A percentile compares a stretch with the other conserved stretches of the same genome.
Conservation (phyloP, 2,888 invertebrate genomes). For the Philhelius pedissequus region DNA sequence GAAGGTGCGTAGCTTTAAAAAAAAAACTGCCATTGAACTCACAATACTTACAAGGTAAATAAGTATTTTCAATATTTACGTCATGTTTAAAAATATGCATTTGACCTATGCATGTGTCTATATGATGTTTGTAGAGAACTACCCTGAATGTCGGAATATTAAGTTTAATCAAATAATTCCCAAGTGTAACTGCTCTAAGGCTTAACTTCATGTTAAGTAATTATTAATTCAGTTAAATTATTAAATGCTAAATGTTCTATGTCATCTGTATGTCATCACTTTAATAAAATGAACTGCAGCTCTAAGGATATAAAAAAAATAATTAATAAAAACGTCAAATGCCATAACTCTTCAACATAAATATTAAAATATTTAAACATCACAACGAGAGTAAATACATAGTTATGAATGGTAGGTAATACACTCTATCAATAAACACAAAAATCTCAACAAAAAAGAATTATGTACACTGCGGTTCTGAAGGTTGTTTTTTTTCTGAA, state of each 20-base stretch:
- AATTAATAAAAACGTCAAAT: conserved; percentile 60
- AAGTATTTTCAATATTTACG: too few species aligned
- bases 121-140: too few species aligned
- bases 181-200: neutral
- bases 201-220: neutral
- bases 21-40: too few species aligned
- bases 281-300: neutral
- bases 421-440: too few species aligned
- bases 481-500: too few species aligned
- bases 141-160: too few species aligned
- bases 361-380: neutral
- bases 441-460: neutral
- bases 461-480: neutral
- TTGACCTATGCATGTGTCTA: too few species aligned
- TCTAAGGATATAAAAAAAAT: neutral
- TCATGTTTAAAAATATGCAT: too few species aligned
- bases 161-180: neutral
- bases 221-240: neutral
- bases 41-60: too few species aligned
- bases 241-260: neutral
- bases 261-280: neutral
- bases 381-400: neutral
- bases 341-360: conserved; percentile 55
- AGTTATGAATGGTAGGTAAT: neutral
- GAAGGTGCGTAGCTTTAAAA: too few species aligned